phyloP scores from a whole-genome alignment of 2,888 invertebrate species.

The Nephrocerus scutellatus region DNA sequence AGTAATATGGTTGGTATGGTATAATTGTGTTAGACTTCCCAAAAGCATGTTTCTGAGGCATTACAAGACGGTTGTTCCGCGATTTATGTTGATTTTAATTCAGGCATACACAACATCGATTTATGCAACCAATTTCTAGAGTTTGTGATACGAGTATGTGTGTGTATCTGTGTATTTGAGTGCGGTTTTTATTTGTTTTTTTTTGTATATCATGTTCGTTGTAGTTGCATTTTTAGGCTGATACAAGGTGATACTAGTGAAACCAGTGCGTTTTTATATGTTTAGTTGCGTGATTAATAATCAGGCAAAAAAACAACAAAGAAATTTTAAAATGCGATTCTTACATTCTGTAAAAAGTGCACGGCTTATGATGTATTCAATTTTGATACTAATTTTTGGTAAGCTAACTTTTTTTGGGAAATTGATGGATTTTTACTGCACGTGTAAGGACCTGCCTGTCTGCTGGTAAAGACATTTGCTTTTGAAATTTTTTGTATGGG shows the following conservation, averaged over 20 bases:
- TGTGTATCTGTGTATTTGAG: slow-evolving; percentile 5
- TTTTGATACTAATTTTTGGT: too few relatives aligned
- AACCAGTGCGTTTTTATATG: slow-evolving; percentile 35
- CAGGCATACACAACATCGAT: too few relatives aligned
- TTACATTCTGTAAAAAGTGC: slow-evolving; percentile 45
- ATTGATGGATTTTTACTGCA: slow-evolving; percentile 24
- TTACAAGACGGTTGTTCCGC: too few relatives aligned
- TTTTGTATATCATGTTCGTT: too few relatives aligned
- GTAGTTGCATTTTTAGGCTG: too few relatives aligned
- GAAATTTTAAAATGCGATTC: slow-evolving; percentile 46
- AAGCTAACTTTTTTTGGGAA: slow-evolving; percentile 8
- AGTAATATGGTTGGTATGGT: slow-evolving; percentile 48
- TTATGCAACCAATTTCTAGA: too few relatives aligned
- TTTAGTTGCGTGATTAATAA: slow-evolving; percentile 41
- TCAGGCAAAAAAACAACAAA: slow-evolving; percentile 42
- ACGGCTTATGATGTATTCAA: too few relatives aligned
- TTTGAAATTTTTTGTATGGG: slow-evolving; percentile 1
- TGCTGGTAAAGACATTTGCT: slow-evolving; percentile 11
- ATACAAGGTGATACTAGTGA: too few relatives aligned
- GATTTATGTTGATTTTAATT: slow-evolving; percentile 11
- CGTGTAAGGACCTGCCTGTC: too few relatives aligned
- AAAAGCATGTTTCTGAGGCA: slow-evolving; percentile 18
- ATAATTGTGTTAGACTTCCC: slow-evolving; percentile 27
- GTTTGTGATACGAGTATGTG: too few relatives aligned
- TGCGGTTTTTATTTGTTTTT: slow-evolving; percentile 16